Evolutionary conservation across 37 sponge, comb jelly and placozoan genomes (phyloP), one percentile per base, ranked within the genome.

Genomic region (Aplysina aerophoba): DNA sequence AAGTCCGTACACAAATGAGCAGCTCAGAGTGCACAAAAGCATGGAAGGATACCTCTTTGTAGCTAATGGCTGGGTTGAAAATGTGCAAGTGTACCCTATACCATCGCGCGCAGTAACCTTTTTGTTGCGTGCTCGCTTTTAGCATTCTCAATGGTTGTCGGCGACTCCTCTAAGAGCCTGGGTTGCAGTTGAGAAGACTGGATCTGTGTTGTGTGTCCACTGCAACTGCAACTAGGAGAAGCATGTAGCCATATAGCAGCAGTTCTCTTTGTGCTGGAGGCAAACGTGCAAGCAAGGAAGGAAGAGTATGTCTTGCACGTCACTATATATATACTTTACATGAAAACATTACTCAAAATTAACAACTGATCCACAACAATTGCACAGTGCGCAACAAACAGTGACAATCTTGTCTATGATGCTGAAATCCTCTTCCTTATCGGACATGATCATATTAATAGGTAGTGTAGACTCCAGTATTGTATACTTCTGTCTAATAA

Each of bases 171-270:
- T 79, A 5, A 40, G 72, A 28, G 38, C 81, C 24, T 89, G 86
- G 90, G 83, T 89, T 35, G 74, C 27, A 21, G 72, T 57, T 16
- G 84, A 90, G 39, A 34, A 85, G 74, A 28, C 22, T 28, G 91
- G 84, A n/a, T 34, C 56, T n/a, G 80, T 88, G 12, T 1, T 88
- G 2, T 85, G 90, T 90, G 86, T 61, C 12, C 90, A 90, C 78
- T 90, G 86, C 63, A 83, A 53, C 35, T 90, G 90, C 80, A 88
- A 11, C 41, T 90, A n/a, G 87, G 84, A 22, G 84, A 90, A 75
- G 84, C 91, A 54, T 90, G 91, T 53, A 59, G 82, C 27, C 87
- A 90, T 31, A 41, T 90, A 69, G 87, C 91, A 62, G 84, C 91
- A 31, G 41, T 90, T n/a, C 55, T 90, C 2, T 90, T 90, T 73